Conservation (phyloP, 2,797 vertebrate species). For the Pseudotriccus pelzelni region DNA sequence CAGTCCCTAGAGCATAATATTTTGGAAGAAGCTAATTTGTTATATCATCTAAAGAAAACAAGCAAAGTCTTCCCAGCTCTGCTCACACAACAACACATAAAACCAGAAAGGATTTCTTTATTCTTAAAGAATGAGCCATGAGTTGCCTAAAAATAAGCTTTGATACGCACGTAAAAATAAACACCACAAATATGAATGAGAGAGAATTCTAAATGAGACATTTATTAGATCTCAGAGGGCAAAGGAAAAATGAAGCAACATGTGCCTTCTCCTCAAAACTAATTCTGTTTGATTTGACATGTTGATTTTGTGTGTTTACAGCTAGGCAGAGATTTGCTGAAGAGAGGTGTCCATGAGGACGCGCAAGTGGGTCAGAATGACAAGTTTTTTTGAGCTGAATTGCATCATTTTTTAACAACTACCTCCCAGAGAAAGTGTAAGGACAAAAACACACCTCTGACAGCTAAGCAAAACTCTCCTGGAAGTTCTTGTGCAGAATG, state of each 20-base stretch:
- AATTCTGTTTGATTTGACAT: constrained; percentile 16
- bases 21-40: constrained; percentile 44
- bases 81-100: not conserved
- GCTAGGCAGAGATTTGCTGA: not conserved
- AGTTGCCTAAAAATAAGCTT: constrained; percentile 9
- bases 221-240: not conserved
- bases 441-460: not conserved
- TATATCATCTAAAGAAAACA: constrained; percentile 30
- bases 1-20: not conserved
- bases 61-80: not conserved
- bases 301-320: not conserved
- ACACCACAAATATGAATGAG: not conserved
- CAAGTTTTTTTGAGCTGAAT: not conserved
- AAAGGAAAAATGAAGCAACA: constrained; percentile 6
- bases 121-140: not conserved
- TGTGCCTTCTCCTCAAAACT: not conserved
- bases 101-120: not conserved
- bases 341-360: not conserved
- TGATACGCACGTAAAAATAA: not conserved
- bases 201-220: constrained; percentile 29
- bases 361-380: not conserved
- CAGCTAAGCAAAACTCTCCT: not conserved
- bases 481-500: not conserved
- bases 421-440: not conserved
- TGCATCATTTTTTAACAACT: not conserved